A percentile compares a stretch with the other conserved stretches of the same genome.
Conservation (phyloP, 2,113 vertebrate species). For the Sceloporus undulatus region DNA sequence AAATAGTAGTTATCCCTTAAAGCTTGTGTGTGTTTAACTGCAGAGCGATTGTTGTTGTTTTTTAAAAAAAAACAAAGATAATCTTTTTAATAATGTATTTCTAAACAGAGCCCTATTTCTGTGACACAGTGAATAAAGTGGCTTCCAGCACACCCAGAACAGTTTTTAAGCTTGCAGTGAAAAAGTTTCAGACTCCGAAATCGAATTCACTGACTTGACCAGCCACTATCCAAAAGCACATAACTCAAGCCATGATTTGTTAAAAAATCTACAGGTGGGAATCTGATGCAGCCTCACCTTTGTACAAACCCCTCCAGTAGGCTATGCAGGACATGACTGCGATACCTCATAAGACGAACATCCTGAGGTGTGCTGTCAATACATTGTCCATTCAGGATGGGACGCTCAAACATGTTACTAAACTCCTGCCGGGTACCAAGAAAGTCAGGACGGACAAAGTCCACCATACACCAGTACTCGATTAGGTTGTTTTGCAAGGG, state of each 20-base stretch:
- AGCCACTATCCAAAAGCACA: not conserved
- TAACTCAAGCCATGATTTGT: not conserved
- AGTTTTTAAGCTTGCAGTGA: not conserved
- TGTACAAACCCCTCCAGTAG: constrained; percentile 98
- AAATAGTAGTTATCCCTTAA: not conserved
- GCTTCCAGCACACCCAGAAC: not conserved
- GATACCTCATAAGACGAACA: constrained; percentile 95
- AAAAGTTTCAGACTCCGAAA: not conserved
- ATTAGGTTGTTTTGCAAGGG: constrained; percentile 98
- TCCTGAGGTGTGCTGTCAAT: constrained; percentile 98
- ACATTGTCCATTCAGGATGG: constrained; percentile 98
- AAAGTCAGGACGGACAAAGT: constrained; percentile 97
- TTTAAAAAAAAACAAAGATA: not conserved
- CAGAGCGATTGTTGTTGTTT: not conserved
- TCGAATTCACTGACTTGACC: not conserved
- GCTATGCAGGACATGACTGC: constrained; percentile 97
- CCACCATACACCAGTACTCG: constrained; percentile 99
- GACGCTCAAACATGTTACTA: constrained; percentile 99
- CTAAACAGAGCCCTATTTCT: not conserved
- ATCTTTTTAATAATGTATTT: not conserved
- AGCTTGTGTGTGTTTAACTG: not conserved
- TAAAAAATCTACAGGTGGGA: rapidly evolving
- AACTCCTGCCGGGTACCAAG: constrained; percentile 97
- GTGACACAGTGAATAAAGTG: not conserved
- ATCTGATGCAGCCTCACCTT: constrained; percentile 80